Evolutionary conservation across 2,888 invertebrate genomes (phyloP).

Genomic region (Lagria hirta): DNA sequence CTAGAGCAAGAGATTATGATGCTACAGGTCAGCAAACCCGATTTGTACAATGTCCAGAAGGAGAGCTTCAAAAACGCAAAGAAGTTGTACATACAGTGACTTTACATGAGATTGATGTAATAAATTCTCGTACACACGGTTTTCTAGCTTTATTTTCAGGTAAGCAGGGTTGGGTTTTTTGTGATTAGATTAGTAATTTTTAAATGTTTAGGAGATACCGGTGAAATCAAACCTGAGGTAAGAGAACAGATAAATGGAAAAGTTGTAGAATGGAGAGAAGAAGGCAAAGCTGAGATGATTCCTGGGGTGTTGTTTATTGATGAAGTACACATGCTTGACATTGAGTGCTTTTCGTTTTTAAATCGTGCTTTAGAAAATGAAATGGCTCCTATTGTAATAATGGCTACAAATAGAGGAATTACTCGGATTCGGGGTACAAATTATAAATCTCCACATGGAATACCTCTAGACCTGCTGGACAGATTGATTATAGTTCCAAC

Average conservation of each 20-base stretch:
- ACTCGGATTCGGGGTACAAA: conserved; percentile 83
- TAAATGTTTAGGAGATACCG: conserved; percentile 98
- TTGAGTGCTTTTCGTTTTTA: conserved; percentile 97
- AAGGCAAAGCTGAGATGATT: conserved; percentile 98
- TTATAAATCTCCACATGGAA: conserved; percentile 94
- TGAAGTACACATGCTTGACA: conserved; percentile 98
- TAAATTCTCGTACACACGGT: conserved; percentile 97
- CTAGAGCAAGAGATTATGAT: conserved; percentile 95
- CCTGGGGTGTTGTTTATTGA: conserved; percentile 97
- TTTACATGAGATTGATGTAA: conserved; percentile 98
- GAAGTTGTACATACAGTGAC: conserved; percentile 98
- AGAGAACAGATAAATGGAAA: conserved; percentile 96
- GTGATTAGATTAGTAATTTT: conserved; percentile 16
- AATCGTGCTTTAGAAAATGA: conserved; percentile 97
- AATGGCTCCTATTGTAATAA: conserved; percentile 96
- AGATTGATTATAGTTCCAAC: conserved; percentile 94
- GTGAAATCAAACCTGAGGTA: conserved; percentile 97
- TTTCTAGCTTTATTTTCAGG: conserved; percentile 96
- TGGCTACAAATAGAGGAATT: conserved; percentile 97
- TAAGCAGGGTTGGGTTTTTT: conserved; percentile 17
- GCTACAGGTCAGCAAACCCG: conserved; percentile 83
- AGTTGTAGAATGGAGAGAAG: conserved; percentile 96
- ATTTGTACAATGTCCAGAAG: conserved; percentile 98
- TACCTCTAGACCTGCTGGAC: conserved; percentile 94
- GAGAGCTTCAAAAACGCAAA: conserved; percentile 96